Base-by-base conservation (phyloP, 1,140 invertebrate genomes). In the Planococcus citri region DNA sequence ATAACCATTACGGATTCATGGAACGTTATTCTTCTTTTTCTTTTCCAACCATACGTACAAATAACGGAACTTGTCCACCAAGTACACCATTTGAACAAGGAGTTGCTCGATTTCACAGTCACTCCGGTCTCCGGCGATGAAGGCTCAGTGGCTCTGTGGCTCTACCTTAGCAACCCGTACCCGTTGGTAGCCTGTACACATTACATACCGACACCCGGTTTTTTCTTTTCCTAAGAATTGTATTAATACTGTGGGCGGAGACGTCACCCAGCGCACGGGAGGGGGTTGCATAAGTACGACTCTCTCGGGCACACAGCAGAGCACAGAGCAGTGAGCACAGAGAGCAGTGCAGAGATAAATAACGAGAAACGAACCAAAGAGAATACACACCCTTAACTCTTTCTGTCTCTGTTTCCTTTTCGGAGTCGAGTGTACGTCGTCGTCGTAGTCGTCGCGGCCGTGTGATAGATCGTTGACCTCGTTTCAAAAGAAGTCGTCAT, bases 371-470 rank as follows among this genome's bases (percentile, higher is more conserved):
- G 33, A n/a, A n/a, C n/a, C n/a, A n/a, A 6, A 33, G 17, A 51
- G 41, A 51, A 51, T 51, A 51, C 41, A 51, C 41, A 51, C 41
- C 41, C 41, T 51, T 51, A 51, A 51, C 41, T 51, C 41, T 51
- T 51, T 51, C 41, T 51, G n/a, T 51, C 41, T 51, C 41, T 51
- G 10, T 51, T 51, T 51, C 41, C 41, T 51, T 20, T 17, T 51
- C 41, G 41, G 41, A 51, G 41, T 51, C 41, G 33, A 51, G 41
- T 51, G 3, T 33, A 4, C 17, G 4, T 51, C 41, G 41, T 17
- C n/a, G 10, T 51, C n/a, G 41, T 51, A 20, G n/a, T n/a, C 41
- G 41, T 51, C 41, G n/a, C n/a, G 29, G 29, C 29, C 29, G 41
- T 51, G 41, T 51, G 41, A 51, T 51, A 51, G 41, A 51, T 51